Percentiles rank a stretch among this genome's conserved stretches.
Evolutionary conservation across 2,113 vertebrate species (phyloP).

Genomic region (Upupa epops): DNA sequence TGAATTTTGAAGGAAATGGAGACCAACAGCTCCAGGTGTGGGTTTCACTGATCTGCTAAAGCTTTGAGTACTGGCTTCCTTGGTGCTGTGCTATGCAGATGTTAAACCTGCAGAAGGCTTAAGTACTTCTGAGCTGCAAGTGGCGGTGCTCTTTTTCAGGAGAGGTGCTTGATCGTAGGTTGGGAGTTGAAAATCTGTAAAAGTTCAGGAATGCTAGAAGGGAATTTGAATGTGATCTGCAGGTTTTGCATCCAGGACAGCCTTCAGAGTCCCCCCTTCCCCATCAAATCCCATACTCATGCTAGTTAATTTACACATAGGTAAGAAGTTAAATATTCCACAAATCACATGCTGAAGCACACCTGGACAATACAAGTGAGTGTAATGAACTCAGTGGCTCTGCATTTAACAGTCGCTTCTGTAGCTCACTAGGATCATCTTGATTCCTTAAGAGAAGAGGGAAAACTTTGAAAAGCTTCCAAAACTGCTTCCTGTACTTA

Average conservation of each 20-base stretch:
- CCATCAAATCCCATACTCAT: not conserved
- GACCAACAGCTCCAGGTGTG: not conserved
- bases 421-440: not conserved
- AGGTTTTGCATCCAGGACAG: not conserved
- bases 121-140: not conserved
- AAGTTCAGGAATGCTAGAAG: not conserved
- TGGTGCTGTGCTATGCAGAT: not conserved
- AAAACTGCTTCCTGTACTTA: not conserved
- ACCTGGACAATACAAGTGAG: not conserved
- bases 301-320: not conserved
- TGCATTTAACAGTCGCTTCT: not conserved
- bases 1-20: not conserved
- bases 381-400: not conserved
- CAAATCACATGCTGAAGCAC: not conserved
- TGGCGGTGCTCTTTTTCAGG: not conserved
- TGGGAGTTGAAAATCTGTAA: not conserved
- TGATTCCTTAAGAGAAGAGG: not conserved
- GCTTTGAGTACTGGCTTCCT: not conserved
- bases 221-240: not conserved
- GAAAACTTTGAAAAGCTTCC: not conserved
- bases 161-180: not conserved
- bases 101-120: not conserved
- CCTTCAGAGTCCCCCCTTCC: not conserved
- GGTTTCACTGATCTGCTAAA: not conserved
- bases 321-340: constrained; percentile 8